phyloP scores from a whole-genome alignment of 64 coral and sea anemone species.

The Montipora foliosa region DNA sequence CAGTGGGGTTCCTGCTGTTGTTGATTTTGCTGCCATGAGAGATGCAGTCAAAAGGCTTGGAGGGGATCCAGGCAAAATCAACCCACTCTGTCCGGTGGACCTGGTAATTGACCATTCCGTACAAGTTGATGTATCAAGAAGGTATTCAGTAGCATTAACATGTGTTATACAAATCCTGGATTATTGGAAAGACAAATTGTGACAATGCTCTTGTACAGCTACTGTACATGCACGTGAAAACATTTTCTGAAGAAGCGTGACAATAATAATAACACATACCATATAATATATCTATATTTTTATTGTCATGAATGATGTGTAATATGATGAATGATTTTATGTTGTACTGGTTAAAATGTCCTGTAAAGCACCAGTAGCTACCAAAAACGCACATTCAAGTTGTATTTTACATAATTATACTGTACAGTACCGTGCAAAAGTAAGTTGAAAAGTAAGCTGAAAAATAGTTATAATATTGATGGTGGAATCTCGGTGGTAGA shows the following conservation, averaged over 20 bases:
- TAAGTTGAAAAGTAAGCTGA: no score
- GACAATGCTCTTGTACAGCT: neutral
- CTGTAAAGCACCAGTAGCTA: conserved; percentile 34
- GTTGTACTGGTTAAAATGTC: neutral
- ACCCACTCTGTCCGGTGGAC: conserved; percentile 93
- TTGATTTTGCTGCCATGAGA: conserved; percentile 99
- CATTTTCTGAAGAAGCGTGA: no score
- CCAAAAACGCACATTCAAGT: neutral
- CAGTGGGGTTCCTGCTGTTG: conserved; percentile 98
- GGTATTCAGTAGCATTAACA: conserved; percentile 14
- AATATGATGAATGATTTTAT: neutral
- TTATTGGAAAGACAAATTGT: neutral
- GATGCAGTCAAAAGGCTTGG: conserved; percentile 97
- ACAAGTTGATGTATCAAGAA: conserved; percentile 94
- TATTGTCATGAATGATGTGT: no score
- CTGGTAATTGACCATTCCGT: conserved; percentile 98
- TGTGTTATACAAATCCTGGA: neutral
- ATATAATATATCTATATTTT: no score
- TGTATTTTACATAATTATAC: neutral
- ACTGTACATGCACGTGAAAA: no score
- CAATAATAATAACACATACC: no score
- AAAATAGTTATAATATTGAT: no score
- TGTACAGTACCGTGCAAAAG: no score
- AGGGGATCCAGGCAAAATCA: conserved; percentile 89
- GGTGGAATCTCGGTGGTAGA: no score